A percentile compares a stretch with the other conserved stretches of the same genome.
phyloP scores from a whole-genome alignment of 2,888 invertebrate species.

The Kryphioiulus occultus region DNA sequence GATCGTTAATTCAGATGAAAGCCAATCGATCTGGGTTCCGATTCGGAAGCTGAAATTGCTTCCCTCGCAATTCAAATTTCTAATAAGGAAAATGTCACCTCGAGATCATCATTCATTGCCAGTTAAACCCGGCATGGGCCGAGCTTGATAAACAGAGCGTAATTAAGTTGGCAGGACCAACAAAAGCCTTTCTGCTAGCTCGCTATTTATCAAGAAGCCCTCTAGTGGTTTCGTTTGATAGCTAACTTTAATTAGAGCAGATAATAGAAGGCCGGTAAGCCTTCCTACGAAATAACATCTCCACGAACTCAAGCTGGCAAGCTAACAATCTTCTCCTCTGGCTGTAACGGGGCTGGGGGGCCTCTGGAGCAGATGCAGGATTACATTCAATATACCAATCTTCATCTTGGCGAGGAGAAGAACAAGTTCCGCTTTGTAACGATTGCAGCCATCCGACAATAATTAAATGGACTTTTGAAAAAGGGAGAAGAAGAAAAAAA shows the following conservation, averaged over 20 bases:
- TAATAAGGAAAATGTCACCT: slow-evolving; percentile 22
- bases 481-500: not conserved
- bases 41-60: slow-evolving; percentile 6
- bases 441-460: slow-evolving; percentile 31
- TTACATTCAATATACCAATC: not conserved
- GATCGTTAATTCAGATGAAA: not conserved
- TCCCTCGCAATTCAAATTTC: slow-evolving; percentile 13
- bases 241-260: slow-evolving; percentile 45
- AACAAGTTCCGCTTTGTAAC: slow-evolving; percentile 22
- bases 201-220: slow-evolving; percentile 37
- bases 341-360: not conserved
- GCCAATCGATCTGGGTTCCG: not conserved
- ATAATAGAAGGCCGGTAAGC: slow-evolving; percentile 26
- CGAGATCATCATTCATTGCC: slow-evolving; percentile 16
- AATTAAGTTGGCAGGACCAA: slow-evolving; percentile 31
- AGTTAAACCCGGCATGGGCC: not conserved
- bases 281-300: not conserved
- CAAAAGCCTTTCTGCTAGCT: slow-evolving; percentile 25
- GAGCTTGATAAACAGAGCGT: slow-evolving; percentile 28
- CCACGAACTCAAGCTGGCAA: slow-evolving; percentile 6
- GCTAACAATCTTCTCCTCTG: slow-evolving; percentile 3
- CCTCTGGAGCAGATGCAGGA: not conserved
- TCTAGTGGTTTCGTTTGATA: slow-evolving; percentile 47
- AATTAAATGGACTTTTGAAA: not conserved
- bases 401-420: not conserved